Conservation (phyloP, 2,888 invertebrate genomes). For the Diloba caeruleocephala region DNA sequence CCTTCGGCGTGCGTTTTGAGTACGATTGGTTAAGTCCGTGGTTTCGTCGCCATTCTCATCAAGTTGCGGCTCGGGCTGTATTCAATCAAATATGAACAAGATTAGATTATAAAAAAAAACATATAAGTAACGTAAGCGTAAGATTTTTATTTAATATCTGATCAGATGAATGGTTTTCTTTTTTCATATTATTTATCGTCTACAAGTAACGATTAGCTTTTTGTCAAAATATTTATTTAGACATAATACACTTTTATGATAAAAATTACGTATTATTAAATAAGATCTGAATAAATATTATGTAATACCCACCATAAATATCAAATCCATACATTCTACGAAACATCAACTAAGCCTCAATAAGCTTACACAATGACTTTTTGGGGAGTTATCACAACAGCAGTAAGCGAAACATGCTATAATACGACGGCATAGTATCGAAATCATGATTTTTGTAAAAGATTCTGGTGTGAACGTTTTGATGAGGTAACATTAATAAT, state of each 20-base stretch:
- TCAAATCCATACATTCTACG: slow-evolving; percentile 10
- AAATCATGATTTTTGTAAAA: too few species aligned
- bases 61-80: slow-evolving; percentile 54
- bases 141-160: too few species aligned
- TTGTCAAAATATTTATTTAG: too few species aligned
- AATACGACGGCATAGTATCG: slow-evolving; percentile 10
- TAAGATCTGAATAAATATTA: not conserved
- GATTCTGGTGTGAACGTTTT: too few species aligned
- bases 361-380: slow-evolving; percentile 26
- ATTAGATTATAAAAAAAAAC: slow-evolving; percentile 6
- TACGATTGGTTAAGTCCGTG: slow-evolving; percentile 39
- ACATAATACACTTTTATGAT: too few species aligned
- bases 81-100: slow-evolving; percentile 12
- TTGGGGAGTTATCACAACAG: slow-evolving; percentile 18
- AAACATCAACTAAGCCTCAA: slow-evolving; percentile 15
- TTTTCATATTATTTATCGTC: too few species aligned
- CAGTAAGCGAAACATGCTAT: slow-evolving; percentile 2
- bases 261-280: too few species aligned
- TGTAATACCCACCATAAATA: not conserved
- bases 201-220: too few species aligned
- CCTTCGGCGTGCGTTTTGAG: slow-evolving; percentile 60
- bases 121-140: too few species aligned
- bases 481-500: too few species aligned
- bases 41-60: slow-evolving; percentile 60
- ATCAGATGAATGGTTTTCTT: too few species aligned